Evolutionary conservation across 1,140 invertebrate genomes (phyloP), one percentile per base, ranked within the genome.

Genomic region (Drosophila gunungcola): DNA sequence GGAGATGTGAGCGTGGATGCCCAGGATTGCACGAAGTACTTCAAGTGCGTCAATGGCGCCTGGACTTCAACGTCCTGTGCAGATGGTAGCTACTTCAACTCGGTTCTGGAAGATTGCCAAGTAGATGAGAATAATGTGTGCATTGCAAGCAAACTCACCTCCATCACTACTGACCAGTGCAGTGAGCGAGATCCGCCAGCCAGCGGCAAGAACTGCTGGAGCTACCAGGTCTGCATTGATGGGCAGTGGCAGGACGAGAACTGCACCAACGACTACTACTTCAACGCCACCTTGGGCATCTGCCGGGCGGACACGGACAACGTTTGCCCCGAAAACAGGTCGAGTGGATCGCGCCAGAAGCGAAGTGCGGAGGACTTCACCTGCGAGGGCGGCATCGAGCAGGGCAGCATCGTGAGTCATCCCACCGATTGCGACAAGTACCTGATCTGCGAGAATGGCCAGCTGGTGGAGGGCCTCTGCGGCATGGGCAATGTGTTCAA

Each of bases 391-490:
- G 73, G 78, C 13, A 55, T 80, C 41, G 34, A 57, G 5, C 76
- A 90, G 3, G 84, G 84, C 12, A 29, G 32, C 34, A 78, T 83
- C 21, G 21, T 73, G 0, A 6, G 54, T 0, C 80, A 84, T 63
- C 69, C 83, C 53, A 91, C 72, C 2, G 79, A 91, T 3, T 91
- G 90, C 43, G 75, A 73, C 16, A 81, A 77, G 53, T 91, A 86
- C 39, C 80, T 69, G 45, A 78, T 91, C 4, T 91, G 90, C 9
- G 10, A 52, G 27, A 58, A 77, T 43, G 74, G 80, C 2, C 25
- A 78, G 41, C 45, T 80, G 21, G 16, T 80, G 25, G 69, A 74
- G 11, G 80, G 82, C 10, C 42, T 55, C 29, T 91, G 90, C 27
- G 86, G 83, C 11, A 64, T 49, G 7, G 90, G 90, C 11, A 91